Evolutionary conservation across 1,140 invertebrate genomes (phyloP).

Genomic region (Drosophila lini): DNA sequence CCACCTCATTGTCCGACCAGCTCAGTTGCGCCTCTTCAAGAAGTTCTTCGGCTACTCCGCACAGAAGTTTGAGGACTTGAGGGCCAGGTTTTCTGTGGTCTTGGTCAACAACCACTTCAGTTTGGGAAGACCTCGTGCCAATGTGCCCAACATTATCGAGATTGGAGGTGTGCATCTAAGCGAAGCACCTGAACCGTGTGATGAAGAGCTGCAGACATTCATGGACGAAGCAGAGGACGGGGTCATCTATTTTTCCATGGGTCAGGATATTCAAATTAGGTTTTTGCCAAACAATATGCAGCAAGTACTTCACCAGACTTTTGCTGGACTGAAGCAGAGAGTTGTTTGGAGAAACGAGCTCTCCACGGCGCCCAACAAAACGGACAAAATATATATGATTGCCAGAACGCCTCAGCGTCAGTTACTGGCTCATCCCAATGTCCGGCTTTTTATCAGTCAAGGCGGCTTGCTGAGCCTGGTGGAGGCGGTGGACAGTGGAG

Average conservation of each 20-base stretch:
- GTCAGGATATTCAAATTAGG: slow-evolving; percentile 85
- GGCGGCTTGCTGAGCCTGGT: slow-evolving; percentile 51
- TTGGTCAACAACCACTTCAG: slow-evolving; percentile 68
- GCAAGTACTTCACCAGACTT: slow-evolving; percentile 39
- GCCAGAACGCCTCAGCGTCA: slow-evolving; percentile 85
- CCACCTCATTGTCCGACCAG: slow-evolving; percentile 30
- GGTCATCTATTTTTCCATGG: slow-evolving; percentile 87
- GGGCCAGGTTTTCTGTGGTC: slow-evolving; percentile 45
- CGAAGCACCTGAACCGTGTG: slow-evolving; percentile 77
- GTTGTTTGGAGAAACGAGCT: slow-evolving; percentile 69
- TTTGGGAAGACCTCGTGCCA: slow-evolving; percentile 51
- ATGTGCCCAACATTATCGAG: slow-evolving; percentile 66
- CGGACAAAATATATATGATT: slow-evolving; percentile 87
- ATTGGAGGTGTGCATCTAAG: slow-evolving; percentile 86
- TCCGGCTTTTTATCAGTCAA: slow-evolving; percentile 48
- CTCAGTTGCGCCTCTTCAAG: slow-evolving; percentile 67
- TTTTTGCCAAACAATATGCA: slow-evolving; percentile 85
- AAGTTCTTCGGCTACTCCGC: slow-evolving; percentile 57
- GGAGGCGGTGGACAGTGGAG: slow-evolving; percentile 25
- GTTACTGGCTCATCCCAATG: slow-evolving; percentile 77
- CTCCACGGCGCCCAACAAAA: slow-evolving; percentile 51
- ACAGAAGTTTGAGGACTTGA: slow-evolving; percentile 32
- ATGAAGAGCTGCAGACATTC: slow-evolving; percentile 82
- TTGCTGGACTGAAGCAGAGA: slow-evolving; percentile 64
- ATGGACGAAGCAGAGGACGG: slow-evolving; percentile 86